A percentile compares a stretch with the other conserved stretches of the same genome.
phyloP scores from a whole-genome alignment of 2,888 invertebrate genomes.

The Augochlorella aurata region DNA sequence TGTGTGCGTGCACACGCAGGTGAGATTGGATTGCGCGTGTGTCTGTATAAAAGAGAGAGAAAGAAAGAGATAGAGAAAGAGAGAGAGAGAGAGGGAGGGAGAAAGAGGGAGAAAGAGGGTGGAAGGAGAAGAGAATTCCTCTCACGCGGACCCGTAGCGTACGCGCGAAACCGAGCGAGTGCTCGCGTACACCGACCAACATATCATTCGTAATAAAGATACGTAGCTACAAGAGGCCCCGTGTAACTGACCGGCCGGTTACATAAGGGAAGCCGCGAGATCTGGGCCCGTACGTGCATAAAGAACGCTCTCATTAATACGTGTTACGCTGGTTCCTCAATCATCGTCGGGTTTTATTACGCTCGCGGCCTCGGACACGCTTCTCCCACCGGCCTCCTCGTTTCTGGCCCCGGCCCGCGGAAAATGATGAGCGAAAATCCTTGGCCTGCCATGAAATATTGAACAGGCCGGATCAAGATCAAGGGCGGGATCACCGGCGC shows the following conservation, averaged over 20 bases:
- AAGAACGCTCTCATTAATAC: constrained; percentile 65
- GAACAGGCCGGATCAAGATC: constrained; percentile 35
- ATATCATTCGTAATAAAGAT: constrained; percentile 67
- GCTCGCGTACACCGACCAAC: constrained; percentile 38
- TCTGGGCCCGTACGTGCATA: constrained; percentile 61
- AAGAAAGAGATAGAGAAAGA: neutral
- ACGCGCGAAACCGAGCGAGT: constrained; percentile 1
- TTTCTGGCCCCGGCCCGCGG: constrained; percentile 19
- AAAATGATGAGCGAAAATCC: constrained; percentile 47
- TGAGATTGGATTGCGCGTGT: neutral
- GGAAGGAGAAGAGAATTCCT: constrained; percentile 25
- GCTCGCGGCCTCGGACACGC: neutral
- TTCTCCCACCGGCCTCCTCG: neutral
- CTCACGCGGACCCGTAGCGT: constrained; percentile 28
- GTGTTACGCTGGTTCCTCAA: constrained; percentile 53
- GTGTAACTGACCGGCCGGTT: constrained; percentile 61
- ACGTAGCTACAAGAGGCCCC: constrained; percentile 49
- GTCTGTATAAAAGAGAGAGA: neutral
- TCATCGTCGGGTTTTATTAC: constrained; percentile 47
- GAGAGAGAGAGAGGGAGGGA: neutral
- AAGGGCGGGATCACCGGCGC: constrained; percentile 37
- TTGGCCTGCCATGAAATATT: constrained; percentile 10
- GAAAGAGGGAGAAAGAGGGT: neutral
- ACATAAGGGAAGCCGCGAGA: constrained; percentile 57
- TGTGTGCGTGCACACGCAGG: neutral